Percentiles rank a stretch among this genome's conserved stretches.
These are phyloP conservation scores for Eupithecia abbreviata DNA, from an alignment of 2,888 invertebrate genomes.

Conservation along the genomic window DNA sequence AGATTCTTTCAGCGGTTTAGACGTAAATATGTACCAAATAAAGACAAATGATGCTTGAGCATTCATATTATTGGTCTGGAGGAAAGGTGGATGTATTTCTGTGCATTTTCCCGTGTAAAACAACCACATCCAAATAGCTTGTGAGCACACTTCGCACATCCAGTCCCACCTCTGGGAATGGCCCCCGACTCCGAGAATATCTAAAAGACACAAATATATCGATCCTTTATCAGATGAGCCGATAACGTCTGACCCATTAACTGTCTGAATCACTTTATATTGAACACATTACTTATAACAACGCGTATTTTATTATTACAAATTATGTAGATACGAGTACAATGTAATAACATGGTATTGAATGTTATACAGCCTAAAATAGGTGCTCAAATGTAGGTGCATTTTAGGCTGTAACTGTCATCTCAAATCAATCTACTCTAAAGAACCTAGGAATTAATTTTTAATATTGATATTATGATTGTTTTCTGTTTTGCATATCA, in stretches of 20 bases:
- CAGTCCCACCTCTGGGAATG: conserved; percentile 64
- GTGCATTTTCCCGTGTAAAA: background rate
- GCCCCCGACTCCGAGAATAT: conserved; percentile 59
- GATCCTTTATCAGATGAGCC: conserved; percentile 76
- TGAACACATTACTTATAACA: background rate
- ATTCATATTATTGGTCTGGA: background rate
- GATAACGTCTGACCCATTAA: conserved; percentile 81
- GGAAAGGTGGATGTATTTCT: background rate
- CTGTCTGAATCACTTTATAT: conserved; percentile 64
- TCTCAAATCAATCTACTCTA: too few species aligned
- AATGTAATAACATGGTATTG: background rate
- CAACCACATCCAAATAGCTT: conserved; percentile 52
- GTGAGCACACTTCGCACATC: conserved; percentile 43
- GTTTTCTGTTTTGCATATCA: too few species aligned
- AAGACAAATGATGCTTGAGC: background rate
- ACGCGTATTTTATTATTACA: background rate
- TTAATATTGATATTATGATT: too few species aligned
- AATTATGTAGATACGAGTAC: background rate
- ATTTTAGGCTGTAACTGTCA: too few species aligned
- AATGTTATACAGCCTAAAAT: background rate
- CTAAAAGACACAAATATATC: conserved; percentile 65
- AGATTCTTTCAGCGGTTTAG: background rate
- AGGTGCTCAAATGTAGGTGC: background rate
- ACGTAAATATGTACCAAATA: background rate
- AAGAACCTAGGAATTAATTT: too few species aligned